Evolutionary conservation across 2,888 invertebrate species (phyloP), one percentile per base, ranked within the genome.

Genomic region (Callosobruchus maculatus): DNA sequence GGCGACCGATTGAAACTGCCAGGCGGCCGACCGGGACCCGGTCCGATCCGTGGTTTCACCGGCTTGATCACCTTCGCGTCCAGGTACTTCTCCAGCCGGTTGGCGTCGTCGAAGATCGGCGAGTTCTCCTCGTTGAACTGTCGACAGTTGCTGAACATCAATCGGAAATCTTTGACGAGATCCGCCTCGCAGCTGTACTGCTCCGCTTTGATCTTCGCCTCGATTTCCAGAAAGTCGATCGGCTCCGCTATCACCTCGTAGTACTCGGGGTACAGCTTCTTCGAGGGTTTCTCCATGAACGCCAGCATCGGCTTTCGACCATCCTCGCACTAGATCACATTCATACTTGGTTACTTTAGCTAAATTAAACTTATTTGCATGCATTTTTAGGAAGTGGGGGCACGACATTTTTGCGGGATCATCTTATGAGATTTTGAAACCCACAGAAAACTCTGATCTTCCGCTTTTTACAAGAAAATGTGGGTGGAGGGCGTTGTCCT

Each of bases 141-240:
- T 0, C 97, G 94, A 83, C 99, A 99, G 88, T 99, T 99, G 74
- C 93, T 92, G 87, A 99, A 99, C 98, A 99, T 98, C n/a, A 97
- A 89, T 79, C 94, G 90, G 82, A 93, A 93, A 85, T 98, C 98
- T 0, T 93, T 90, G 0, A 96, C 92, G 79, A 98, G 90, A 81
- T 97, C 97, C 74, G 96, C 95, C 49, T 98, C 88, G 71, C 90
- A 92, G 68, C 91, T 92, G 88, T 98, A 98, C 78, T 93, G 92
- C 79, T 94, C 93, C 72, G 91, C 92, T 86, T 95, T 95, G 75
- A 98, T 97, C 87, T 97, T 97, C 74, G 92, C 89, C 85, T 97
- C 97, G 82, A 98, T 98, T 73, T 95, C 96, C 74, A 95, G 90
- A 94, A 98, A 96, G 86, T 98, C 98, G 73, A 98, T 97, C 0